These are phyloP conservation scores for Galerucella nymphaeae DNA, from an alignment of 2,888 invertebrate species.

Conservation along the genomic window DNA sequence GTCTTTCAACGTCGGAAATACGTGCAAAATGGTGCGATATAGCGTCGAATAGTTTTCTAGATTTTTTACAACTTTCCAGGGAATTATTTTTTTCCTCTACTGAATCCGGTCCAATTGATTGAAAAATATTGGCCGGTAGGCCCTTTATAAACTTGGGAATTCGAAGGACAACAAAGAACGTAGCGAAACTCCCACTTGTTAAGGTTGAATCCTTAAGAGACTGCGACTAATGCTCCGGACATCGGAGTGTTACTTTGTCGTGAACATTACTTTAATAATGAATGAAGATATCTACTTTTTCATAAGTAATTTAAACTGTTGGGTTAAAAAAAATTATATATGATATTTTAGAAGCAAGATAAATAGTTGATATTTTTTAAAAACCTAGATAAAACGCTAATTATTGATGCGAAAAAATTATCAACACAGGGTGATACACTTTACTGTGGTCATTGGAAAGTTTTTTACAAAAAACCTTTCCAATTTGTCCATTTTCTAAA, in stretches of 20 bases:
- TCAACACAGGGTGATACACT: no score
- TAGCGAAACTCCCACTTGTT: slow-evolving; percentile 32
- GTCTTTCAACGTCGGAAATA: background rate
- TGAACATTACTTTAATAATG: background rate
- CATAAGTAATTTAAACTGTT: no score
- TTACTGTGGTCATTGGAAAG: no score
- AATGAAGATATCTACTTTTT: background rate
- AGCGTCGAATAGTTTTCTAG: slow-evolving; percentile 18
- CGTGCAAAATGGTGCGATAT: slow-evolving; percentile 23
- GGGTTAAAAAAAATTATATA: no score
- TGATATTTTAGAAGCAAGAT: no score
- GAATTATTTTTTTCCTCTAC: slow-evolving; percentile 33
- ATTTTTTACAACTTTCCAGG: slow-evolving; percentile 33
- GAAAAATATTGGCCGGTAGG: slow-evolving; percentile 35
- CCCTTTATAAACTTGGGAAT: slow-evolving; percentile 30
- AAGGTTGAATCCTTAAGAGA: slow-evolving; percentile 21
- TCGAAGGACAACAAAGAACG: slow-evolving; percentile 32
- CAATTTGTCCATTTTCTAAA: no score
- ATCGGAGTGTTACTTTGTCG: slow-evolving; percentile 9
- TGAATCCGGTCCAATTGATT: slow-evolving; percentile 31
- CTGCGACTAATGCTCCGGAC: slow-evolving; percentile 11
- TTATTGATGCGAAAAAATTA: no score
- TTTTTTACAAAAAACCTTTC: no score
- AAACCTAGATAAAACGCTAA: no score
- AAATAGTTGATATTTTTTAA: no score